A percentile compares a stretch with the other conserved stretches of the same genome.
Conservation (phyloP, 2,888 invertebrate genomes). For the Habrosyne pyritoides region DNA sequence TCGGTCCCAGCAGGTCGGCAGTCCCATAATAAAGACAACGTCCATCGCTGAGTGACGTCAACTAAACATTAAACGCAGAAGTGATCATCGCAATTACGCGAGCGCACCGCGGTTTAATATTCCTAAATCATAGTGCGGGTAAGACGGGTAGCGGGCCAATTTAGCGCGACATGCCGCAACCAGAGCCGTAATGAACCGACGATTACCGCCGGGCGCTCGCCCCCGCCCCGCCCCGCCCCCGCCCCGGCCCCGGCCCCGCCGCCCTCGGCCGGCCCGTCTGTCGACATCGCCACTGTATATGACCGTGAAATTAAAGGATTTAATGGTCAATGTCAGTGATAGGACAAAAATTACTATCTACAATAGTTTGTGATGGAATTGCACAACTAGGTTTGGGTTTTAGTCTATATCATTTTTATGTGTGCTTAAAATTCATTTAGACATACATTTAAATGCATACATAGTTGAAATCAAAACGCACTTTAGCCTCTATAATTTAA, state of each 20-base stretch:
- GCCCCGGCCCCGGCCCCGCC: constrained; percentile 1
- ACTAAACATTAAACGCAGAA: neutral
- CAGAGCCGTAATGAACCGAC: constrained; percentile 32
- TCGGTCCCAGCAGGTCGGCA: too few species aligned
- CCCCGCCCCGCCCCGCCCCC: neutral
- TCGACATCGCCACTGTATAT: neutral
- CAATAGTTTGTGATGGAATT: too few species aligned
- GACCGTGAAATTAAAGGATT: neutral
- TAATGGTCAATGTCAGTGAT: neutral
- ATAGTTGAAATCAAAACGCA: too few species aligned
- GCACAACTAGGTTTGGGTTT: too few species aligned
- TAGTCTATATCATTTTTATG: too few species aligned
- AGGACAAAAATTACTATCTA: too few species aligned
- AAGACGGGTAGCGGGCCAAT: constrained; percentile 49
- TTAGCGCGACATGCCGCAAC: constrained; percentile 45
- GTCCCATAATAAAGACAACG: neutral
- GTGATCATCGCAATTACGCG: neutral
- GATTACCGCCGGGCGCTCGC: constrained; percentile 23
- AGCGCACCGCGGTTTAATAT: constrained; percentile 37
- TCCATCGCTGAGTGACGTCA: neutral
- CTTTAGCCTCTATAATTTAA: too few species aligned
- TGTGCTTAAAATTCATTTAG: too few species aligned
- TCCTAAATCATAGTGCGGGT: constrained; percentile 55
- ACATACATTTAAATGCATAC: too few species aligned
- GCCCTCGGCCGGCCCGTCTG: neutral